phyloP scores from a whole-genome alignment of 2,113 vertebrate genomes.

The Pteruthius melanotis region DNA sequence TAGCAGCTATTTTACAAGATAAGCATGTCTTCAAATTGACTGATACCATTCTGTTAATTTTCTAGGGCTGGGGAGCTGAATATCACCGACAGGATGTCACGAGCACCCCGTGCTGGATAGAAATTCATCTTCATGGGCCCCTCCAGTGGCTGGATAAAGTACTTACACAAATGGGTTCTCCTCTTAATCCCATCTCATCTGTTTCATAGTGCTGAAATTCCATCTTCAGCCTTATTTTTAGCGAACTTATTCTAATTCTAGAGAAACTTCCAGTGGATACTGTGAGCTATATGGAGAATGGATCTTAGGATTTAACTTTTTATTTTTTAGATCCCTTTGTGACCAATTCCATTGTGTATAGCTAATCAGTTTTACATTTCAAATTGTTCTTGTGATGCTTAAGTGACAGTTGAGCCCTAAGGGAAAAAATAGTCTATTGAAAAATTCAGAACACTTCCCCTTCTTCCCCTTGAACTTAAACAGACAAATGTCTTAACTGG shows the following conservation, averaged over 20 bases:
- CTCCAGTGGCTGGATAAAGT: slow-evolving; percentile 99
- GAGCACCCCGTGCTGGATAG: slow-evolving; percentile 98
- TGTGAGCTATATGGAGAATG: slow-evolving; percentile 75
- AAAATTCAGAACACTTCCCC: slow-evolving; percentile 46
- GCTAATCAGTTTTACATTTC: slow-evolving; percentile 71
- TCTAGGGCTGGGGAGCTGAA: slow-evolving; percentile 94
- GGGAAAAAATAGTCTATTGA: slow-evolving; percentile 50
- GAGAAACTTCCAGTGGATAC: slow-evolving; percentile 75
- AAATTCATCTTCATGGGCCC: slow-evolving; percentile 95
- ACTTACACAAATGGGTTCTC: slow-evolving; percentile 97
- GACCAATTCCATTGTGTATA: slow-evolving; percentile 79
- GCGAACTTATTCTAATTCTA: slow-evolving; percentile 76
- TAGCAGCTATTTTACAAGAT: neutral
- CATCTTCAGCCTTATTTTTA: slow-evolving; percentile 54
- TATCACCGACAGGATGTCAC: slow-evolving; percentile 97
- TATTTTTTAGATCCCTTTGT: slow-evolving; percentile 61
- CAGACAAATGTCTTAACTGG: slow-evolving; percentile 62
- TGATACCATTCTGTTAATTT: neutral
- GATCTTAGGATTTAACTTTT: slow-evolving; percentile 60
- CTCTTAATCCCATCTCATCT: slow-evolving; percentile 96
- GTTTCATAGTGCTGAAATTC: slow-evolving; percentile 88
- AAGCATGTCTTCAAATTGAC: neutral
- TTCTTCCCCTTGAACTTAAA: slow-evolving; percentile 60
- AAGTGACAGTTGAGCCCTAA: slow-evolving; percentile 57
- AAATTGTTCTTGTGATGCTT: slow-evolving; percentile 64